These are phyloP conservation scores for Sceloporus undulatus DNA, from an alignment of 2,113 vertebrate genomes.

Conservation along the genomic window DNA sequence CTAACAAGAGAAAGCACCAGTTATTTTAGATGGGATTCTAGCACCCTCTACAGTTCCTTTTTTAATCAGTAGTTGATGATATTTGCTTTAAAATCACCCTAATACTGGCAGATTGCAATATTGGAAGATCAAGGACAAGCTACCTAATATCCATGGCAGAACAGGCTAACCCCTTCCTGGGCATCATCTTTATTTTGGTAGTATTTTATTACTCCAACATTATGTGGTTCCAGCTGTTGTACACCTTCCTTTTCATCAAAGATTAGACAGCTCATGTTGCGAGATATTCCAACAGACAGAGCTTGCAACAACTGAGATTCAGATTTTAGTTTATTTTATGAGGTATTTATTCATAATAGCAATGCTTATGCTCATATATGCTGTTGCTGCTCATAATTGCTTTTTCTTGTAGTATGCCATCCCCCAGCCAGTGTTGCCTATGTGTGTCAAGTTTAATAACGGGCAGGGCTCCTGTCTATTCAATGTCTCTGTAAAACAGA, in stretches of 20 bases:
- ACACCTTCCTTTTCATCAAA: not conserved
- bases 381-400: no score
- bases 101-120: not conserved
- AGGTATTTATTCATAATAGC: not conserved
- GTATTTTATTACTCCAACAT: not conserved
- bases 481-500: no score
- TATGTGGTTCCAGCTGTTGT: not conserved
- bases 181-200: not conserved
- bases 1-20: not conserved
- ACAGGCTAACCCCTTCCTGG: not conserved
- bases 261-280: not conserved
- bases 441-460: no score
- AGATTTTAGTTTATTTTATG: not conserved
- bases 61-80: not conserved
- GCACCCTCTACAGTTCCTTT: constrained; percentile 22
- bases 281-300: not conserved
- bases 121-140: not conserved
- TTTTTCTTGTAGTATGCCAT: not conserved
- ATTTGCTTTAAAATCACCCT: not conserved
- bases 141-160: not conserved
- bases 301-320: not conserved
- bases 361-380: not conserved
- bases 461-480: no score
- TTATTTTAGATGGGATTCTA: constrained; percentile 14
- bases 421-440: not conserved